Conservation (phyloP, 2,113 vertebrate species). For the Hydrolagus affinis region DNA sequence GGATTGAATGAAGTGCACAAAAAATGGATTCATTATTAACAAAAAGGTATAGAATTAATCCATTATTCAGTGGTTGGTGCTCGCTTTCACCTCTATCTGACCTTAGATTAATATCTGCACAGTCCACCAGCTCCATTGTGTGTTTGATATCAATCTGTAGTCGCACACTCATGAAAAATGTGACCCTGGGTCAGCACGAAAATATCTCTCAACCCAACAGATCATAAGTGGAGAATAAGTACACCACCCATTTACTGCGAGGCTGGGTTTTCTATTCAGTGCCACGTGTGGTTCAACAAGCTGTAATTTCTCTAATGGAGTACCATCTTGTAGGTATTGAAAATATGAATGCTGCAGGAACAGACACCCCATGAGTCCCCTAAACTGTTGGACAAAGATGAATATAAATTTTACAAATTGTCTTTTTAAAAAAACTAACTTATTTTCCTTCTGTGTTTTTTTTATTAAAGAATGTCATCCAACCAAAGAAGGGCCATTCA, state of each 20-base stretch:
- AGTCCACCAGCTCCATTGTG: conserved; percentile 2
- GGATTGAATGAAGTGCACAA: not conserved
- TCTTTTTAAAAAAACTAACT: not conserved
- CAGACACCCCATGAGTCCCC: too few relatives aligned
- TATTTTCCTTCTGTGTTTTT: conserved; percentile 40
- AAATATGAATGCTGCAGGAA: not conserved
- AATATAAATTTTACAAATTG: not conserved
- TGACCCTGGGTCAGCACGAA: conserved; percentile 25
- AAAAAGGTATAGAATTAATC: conserved; percentile 11
- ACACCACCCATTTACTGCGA: not conserved
- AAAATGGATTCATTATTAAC: conserved; percentile 22
- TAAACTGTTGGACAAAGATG: not conserved
- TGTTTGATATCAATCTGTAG: conserved; percentile 20
- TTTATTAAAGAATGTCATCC: conserved; percentile 66
- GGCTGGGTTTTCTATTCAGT: not conserved
- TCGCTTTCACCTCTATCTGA: conserved; percentile 10
- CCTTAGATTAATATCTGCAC: conserved; percentile 23
- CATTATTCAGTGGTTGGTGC: not conserved
- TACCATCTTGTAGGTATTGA: not conserved
- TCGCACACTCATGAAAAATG: conserved; percentile 13
- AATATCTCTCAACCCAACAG: not conserved
- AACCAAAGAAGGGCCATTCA: conserved; percentile 89
- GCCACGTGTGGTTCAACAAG: not conserved
- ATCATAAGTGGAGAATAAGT: not conserved
- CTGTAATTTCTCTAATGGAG: not conserved